A percentile compares a stretch with the other conserved stretches of the same genome.
Evolutionary conservation across 2,113 vertebrate genomes (phyloP).

Genomic region (Eretmochelys imbricata): DNA sequence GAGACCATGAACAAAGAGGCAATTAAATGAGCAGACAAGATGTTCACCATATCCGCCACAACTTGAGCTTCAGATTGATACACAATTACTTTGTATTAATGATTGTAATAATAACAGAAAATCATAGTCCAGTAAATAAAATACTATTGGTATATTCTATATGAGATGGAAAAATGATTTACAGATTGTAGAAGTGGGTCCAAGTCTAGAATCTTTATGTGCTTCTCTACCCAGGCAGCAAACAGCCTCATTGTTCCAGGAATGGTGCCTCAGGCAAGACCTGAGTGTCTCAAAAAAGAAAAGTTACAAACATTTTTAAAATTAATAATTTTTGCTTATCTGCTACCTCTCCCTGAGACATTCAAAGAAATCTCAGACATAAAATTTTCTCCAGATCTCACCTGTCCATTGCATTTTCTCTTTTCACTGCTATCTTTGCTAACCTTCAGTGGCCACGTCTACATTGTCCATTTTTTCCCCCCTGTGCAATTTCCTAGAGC

Average conservation of each 20-base stretch:
- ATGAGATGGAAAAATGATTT: constrained; percentile 17
- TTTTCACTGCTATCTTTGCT: background rate
- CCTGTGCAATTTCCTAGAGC: background rate
- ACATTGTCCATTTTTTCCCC: background rate
- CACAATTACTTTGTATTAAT: background rate
- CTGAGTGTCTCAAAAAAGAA: background rate
- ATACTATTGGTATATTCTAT: background rate
- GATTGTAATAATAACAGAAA: constrained; percentile 16
- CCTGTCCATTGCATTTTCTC: rapidly evolving
- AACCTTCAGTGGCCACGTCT: background rate
- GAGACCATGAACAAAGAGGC: background rate
- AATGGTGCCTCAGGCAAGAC: background rate
- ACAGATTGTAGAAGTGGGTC: background rate
- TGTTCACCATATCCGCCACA: background rate
- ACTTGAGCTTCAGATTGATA: background rate
- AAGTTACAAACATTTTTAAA: background rate
- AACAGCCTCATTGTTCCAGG: background rate
- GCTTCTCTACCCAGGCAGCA: background rate
- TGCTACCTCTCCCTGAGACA: no score
- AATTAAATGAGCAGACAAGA: background rate
- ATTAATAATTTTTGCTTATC: background rate
- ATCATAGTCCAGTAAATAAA: background rate
- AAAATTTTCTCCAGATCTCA: background rate
- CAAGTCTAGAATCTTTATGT: background rate
- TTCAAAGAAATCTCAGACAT: background rate